Conservation (phyloP, 2,797 vertebrate species). For the Pelochelys cantorii region DNA sequence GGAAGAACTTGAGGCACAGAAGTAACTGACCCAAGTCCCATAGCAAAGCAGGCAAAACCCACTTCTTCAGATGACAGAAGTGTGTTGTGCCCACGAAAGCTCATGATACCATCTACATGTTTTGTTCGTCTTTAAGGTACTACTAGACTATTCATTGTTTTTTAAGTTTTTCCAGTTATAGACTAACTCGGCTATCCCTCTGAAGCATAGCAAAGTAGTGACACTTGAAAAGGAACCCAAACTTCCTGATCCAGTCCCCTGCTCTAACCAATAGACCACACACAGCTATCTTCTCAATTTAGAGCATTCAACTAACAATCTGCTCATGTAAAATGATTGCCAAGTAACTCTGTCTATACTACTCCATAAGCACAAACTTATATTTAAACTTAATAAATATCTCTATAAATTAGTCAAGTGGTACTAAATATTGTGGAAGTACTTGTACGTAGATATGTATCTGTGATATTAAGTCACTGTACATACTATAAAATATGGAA, state of each 20-base stretch:
- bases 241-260: constrained; percentile 36
- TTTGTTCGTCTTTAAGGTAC: too few relatives aligned
- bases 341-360: constrained; percentile 2
- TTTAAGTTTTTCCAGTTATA: too few relatives aligned
- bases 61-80: too few relatives aligned
- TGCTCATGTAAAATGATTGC: constrained; percentile 29
- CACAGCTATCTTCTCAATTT: constrained; percentile 54
- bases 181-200: too few relatives aligned
- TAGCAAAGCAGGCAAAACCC: background rate
- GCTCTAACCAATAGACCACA: constrained; percentile 62
- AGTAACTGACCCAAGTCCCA: background rate
- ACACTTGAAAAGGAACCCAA: background rate
- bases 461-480: background rate
- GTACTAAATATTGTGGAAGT: constrained; percentile 16
- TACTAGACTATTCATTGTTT: too few relatives aligned
- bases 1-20: background rate
- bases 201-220: background rate
- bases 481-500: fast-evolving
- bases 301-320: constrained; percentile 29
- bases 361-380: constrained; percentile 35
- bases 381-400: constrained; percentile 23
- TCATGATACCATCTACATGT: too few relatives aligned
- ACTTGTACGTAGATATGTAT: background rate
- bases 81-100: too few relatives aligned
- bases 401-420: constrained; percentile 23